Percentiles rank a stretch among this genome's conserved stretches.
Conservation (phyloP, 2,113 vertebrate species). For the Sinocyclocheilus anshuiensis region DNA sequence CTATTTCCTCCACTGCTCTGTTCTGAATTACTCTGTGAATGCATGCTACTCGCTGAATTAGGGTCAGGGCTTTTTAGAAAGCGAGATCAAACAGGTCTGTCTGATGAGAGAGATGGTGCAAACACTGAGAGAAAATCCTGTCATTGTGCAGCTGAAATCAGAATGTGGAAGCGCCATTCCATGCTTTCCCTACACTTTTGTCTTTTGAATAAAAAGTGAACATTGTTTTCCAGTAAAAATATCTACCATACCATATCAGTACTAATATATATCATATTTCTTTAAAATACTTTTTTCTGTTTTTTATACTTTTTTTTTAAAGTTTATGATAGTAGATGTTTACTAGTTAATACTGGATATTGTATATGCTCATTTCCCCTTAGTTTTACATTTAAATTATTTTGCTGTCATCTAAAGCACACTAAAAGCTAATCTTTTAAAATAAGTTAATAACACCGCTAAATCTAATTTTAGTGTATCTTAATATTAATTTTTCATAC, state of each 20-base stretch:
- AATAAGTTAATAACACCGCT: background rate
- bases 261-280: no score
- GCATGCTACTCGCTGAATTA: slow-evolving; percentile 58
- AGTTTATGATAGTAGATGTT: no score
- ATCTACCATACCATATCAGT: no score
- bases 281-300: no score
- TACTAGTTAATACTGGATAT: no score
- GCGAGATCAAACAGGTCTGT: slow-evolving; percentile 44
- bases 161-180: background rate
- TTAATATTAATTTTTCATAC: background rate
- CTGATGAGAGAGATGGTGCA: slow-evolving; percentile 20
- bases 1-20: slow-evolving; percentile 57
- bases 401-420: background rate
- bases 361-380: background rate
- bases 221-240: no score
- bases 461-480: background rate
- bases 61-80: slow-evolving; percentile 59
- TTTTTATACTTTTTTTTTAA: no score
- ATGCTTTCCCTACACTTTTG: background rate
- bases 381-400: background rate
- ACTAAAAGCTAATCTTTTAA: background rate
- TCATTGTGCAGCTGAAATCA: slow-evolving; percentile 15
- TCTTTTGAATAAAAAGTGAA: no score
- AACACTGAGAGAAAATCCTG: slow-evolving; percentile 18
- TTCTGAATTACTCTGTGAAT: slow-evolving; percentile 62